A percentile compares a stretch with the other conserved stretches of the same genome.
Evolutionary conservation across 1,140 invertebrate genomes (phyloP).

Genomic region (Zaprionus camerounensis): DNA sequence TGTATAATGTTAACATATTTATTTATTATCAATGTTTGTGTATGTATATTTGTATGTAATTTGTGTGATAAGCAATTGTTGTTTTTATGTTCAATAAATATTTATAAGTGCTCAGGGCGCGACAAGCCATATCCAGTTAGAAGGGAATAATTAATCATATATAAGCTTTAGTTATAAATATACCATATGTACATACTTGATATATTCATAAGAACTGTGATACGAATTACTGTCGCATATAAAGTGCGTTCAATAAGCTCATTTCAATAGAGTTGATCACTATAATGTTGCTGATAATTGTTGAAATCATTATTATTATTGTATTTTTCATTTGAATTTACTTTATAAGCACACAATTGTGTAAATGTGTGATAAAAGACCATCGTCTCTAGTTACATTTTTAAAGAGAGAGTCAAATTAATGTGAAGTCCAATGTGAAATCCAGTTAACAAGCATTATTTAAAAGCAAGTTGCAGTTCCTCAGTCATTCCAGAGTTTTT

Average conservation of each 20-base stretch:
- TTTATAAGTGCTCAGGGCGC: background rate
- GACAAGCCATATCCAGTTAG: background rate
- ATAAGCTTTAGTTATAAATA: background rate
- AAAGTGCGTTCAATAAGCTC: conserved; percentile 39
- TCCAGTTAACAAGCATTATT: conserved; percentile 36
- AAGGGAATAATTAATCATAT: background rate
- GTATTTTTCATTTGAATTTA: conserved; percentile 1
- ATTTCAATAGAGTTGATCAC: background rate
- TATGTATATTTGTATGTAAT: background rate
- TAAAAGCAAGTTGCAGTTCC: background rate
- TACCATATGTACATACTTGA: background rate
- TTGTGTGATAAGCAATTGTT: conserved; percentile 13
- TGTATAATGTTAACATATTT: background rate
- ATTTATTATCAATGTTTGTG: conserved; percentile 16
- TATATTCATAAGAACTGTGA: conserved; percentile 42
- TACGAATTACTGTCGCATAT: conserved; percentile 38
- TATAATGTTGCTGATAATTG: background rate
- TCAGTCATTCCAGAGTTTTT: conserved; percentile 19
- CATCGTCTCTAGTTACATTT: conserved; percentile 18
- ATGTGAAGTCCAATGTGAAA: conserved; percentile 7
- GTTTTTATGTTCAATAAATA: conserved; percentile 11
- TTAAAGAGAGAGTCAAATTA: background rate
- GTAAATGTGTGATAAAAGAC: conserved; percentile 24
- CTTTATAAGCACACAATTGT: conserved; percentile 4
- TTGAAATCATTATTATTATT: conserved; percentile 8